Base-by-base conservation (phyloP, 2,113 vertebrate species). In the Herpailurus yagouaroundi region DNA sequence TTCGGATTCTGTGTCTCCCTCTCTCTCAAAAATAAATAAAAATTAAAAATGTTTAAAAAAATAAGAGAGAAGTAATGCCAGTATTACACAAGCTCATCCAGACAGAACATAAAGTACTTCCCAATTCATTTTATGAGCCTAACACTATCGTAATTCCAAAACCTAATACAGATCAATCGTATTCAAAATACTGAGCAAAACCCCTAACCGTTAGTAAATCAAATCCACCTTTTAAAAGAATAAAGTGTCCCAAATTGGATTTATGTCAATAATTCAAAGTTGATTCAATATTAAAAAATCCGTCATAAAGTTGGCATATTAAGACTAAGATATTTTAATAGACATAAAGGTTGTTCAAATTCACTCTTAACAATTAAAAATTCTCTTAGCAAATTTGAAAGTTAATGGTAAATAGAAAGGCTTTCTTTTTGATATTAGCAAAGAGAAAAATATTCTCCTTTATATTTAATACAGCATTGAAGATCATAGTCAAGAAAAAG, bases 371-470 rank as follows among this genome's bases (percentile, higher is more conserved):
- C 11, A 11, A 84, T 68, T 57, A 80, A 81, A 68, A 71, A 68
- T 66, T 66, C 29, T 69, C 38, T 89, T 86, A 71, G n/a, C 23
- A 71, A 91, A 87, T 9, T 71, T 95, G 27, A 93, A 95, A 89
- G 29, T 60, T 63, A 88, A 45, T 66, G 57, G 7, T 74, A 95
- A 93, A 77, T 23, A 92, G 16, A 45, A 63, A 25, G 38, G 31
- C 21, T 86, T 85, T 85, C 33, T n/a, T 93, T 86, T 31, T 77
- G 63, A 91, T 86, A 71, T 83, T 50, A 87, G 29, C 85, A 81
- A 50, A 91, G 3, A 76, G 50, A 52, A 19, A 91, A 63, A 55
- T 94, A 64, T 15, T 69, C 74, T 84, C 36, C 45, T 45, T 80
- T 92, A 60, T 92, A 83, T 33, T 38, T 89, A 84, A 84, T 68